Conservation (phyloP, 1,140 invertebrate species). For the Drosophila ohnishii region DNA sequence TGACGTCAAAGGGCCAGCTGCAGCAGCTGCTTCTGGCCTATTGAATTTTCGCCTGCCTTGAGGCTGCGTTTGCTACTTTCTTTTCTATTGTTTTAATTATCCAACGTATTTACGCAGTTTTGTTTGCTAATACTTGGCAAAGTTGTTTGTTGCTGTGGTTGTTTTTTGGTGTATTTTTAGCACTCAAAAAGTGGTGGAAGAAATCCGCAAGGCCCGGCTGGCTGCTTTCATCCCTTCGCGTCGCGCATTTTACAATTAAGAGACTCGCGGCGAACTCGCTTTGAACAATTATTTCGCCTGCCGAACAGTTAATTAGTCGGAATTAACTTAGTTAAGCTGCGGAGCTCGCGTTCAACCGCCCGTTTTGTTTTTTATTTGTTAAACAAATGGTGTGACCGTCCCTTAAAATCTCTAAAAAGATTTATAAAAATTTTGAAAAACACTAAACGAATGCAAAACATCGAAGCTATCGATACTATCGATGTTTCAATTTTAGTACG, state of each 20-base stretch:
- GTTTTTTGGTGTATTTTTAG: constrained; percentile 40
- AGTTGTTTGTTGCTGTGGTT: constrained; percentile 17
- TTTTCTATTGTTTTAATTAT: constrained; percentile 38
- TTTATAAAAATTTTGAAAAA: no score
- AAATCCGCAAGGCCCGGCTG: constrained; percentile 5
- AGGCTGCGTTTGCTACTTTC: constrained; percentile 1
- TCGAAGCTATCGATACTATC: no score
- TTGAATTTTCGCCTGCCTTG: constrained; percentile 58
- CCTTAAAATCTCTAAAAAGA: no score
- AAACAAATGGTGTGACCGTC: constrained; percentile 5
- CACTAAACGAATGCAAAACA: no score
- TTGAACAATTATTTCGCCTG: constrained; percentile 1
- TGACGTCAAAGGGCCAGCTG: constrained; percentile 61
- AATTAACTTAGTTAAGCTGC: constrained; percentile 12
- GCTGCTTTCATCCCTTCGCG: constrained; percentile 20
- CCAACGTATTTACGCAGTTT: constrained; percentile 56
- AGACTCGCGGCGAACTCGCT: not conserved
- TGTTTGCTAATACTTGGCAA: constrained; percentile 19
- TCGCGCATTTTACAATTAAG: not conserved
- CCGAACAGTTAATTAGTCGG: constrained; percentile 13
- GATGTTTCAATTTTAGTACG: no score
- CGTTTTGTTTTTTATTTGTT: constrained; percentile 24
- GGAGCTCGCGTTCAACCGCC: constrained; percentile 4
- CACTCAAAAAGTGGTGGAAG: constrained; percentile 15
- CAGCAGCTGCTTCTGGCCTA: constrained; percentile 28